A percentile compares a stretch with the other conserved stretches of the same genome.
Conservation (phyloP, 2,797 vertebrate species). For the Microtus agrestis region DNA sequence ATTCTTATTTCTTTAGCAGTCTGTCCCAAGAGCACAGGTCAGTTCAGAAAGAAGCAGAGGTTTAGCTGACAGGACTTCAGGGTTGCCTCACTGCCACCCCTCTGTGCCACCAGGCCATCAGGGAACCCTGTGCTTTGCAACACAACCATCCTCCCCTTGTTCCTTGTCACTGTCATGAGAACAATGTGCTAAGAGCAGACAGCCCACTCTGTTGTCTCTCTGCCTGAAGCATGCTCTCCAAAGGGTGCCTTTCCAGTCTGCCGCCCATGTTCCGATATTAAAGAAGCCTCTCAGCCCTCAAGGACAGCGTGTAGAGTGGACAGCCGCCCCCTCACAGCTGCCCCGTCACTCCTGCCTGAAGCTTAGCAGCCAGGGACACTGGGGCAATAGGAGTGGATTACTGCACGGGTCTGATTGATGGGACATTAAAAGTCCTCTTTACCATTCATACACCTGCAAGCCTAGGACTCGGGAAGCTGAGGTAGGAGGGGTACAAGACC, state of each 20-base stretch:
- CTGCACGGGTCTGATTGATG: neutral
- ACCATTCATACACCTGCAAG: neutral
- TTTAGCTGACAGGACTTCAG: neutral
- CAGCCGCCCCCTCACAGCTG: accelerated
- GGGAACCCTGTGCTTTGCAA: neutral
- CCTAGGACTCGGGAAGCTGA: neutral
- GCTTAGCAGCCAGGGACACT: neutral
- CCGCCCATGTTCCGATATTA: neutral
- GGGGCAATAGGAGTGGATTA: neutral
- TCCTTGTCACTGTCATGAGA: neutral
- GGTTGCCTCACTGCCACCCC: neutral
- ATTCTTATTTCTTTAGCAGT: neutral
- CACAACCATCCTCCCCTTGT: neutral
- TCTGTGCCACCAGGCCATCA: neutral
- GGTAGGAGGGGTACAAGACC: neutral
- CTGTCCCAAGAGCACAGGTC: neutral
- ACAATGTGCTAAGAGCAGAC: neutral
- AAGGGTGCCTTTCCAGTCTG: neutral
- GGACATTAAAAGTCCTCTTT: neutral
- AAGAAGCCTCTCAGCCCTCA: neutral
- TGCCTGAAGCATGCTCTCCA: neutral
- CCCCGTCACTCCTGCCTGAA: neutral
- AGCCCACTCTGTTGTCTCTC: neutral
- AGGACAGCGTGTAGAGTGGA: neutral
- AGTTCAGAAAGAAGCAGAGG: neutral